Base-by-base conservation (phyloP, 2,888 invertebrate genomes). In the Oligia strigilis region DNA sequence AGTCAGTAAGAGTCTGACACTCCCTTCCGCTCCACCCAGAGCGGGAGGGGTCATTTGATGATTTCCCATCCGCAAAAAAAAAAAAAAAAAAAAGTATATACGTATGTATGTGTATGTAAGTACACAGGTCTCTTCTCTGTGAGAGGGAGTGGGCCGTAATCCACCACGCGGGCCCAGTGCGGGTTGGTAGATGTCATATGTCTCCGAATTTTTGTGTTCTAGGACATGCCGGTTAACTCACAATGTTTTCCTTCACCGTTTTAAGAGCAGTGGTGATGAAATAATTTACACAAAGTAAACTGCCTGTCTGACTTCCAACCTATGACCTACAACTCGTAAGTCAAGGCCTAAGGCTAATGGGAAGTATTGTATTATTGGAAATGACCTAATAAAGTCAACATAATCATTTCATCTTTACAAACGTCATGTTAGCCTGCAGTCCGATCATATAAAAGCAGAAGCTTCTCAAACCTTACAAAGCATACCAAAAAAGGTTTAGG, bases 401-500 rank as follows among this genome's bases (percentile, higher is more conserved):
- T 29, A 55, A 72, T 71, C 1, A 11, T 29, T 19, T 49, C 9
- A 49, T 60, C 13, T 40, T 23, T 14, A 78, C n/a, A 79, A 29
- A 58, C 8, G 40, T 13, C 36, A 46, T 78, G 8, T 69, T 49
- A 29, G 55, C n/a, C 9, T 23, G 29, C 23, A 36, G 46, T 76
- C 36, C 1, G 2, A 40, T 49, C 14, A n/a, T 36, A 55, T 43
- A 60, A 60, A 76, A 58, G 4, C 19, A 5, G 60, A 46, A 52
- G 17, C 23, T 62, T 13, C 4, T 17, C 36, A 66, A 83, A 66
- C 17, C 4, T 66, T 40, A 77, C 40, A 64, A 70, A 29, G 17
- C 60, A 29, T 46, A 72, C 40, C 29, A 46, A 77, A 60, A 58
- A 49, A 58, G 23, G 19, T 36, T 55, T n/a, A n/a, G n/a, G n/a